Evolutionary conservation across 2,888 invertebrate genomes (phyloP), one percentile per base, ranked within the genome.

Genomic region (Siphlonurus alternatus): DNA sequence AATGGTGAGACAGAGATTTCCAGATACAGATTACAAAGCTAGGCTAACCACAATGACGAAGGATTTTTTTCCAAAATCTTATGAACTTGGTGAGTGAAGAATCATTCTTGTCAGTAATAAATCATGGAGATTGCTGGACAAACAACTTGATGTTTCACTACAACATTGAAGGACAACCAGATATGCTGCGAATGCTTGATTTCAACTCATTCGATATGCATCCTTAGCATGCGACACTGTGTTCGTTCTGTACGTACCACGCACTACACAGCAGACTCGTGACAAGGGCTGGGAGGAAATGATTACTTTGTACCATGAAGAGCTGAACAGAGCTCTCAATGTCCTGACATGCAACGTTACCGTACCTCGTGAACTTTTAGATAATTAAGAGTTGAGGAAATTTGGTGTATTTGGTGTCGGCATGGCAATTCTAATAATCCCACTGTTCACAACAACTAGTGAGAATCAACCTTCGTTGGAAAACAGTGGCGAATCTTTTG

Each of bases 241-340:
- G 15, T 70, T 70, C 63, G 69, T 70, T 53, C 19, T 70, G 0
- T 66, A 68, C 62, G 66, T n/a, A n/a, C n/a, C 69, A 2, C 67
- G 67, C 22, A 66, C 64, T 0, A 59, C 64, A 53, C 53, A 62
- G 7, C 23, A 15, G 3, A 24, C 18, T 7, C 59, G 59, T 20
- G 59, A 62, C n/a, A 19, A 62, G 23, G 20, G 19, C 22, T 23
- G 23, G 59, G 7, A 10, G 15, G 24, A 3, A n/a, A 18, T 59
- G 59, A 18, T 59, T 1, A 20, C 23, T 18, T 23, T 23, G 59
- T 59, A 59, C 59, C 20, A 20, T 2, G n/a, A n/a, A 3, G n/a
- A n/a, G n/a, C n/a, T n/a, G n/a, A n/a, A n/a, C n/a, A n/a, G n/a
- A n/a, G n/a, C n/a, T n/a, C n/a, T n/a, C n/a, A n/a, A n/a, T n/a